phyloP scores from a whole-genome alignment of 2,113 vertebrate genomes.

The Anguilla rostrata region DNA sequence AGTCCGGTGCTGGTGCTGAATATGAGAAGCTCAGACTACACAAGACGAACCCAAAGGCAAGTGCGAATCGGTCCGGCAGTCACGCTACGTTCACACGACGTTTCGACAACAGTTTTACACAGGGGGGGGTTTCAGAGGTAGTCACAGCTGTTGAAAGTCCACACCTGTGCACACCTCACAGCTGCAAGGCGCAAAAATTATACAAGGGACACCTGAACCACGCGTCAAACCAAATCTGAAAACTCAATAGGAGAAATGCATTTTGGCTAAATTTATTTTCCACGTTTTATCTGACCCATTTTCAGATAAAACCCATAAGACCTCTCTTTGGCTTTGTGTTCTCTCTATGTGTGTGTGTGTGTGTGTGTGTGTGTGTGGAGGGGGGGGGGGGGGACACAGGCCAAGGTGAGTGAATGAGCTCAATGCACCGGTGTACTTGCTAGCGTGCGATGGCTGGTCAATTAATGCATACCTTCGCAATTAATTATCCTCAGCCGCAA shows the following conservation, averaged over 20 bases:
- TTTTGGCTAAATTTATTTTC: not conserved
- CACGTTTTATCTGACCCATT: not conserved
- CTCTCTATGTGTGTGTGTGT: no score
- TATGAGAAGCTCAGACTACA: not conserved
- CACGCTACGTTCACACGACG: not conserved
- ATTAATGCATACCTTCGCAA: slow-evolving; percentile 27
- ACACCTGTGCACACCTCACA: not conserved
- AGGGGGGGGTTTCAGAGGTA: not conserved
- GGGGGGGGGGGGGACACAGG: not conserved
- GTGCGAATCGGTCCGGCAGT: not conserved
- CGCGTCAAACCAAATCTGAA: not conserved
- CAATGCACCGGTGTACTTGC: not conserved
- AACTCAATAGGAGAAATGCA: not conserved
- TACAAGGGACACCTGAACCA: not conserved
- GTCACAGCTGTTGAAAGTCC: not conserved
- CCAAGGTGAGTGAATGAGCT: not conserved
- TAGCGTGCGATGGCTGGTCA: not conserved
- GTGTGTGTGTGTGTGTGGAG: no score
- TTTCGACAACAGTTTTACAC: not conserved
- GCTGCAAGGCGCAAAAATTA: not conserved
- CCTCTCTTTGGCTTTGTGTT: no score
- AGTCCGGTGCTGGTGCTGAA: not conserved
- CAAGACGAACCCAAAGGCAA: not conserved
- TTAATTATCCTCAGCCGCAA: slow-evolving; percentile 12
- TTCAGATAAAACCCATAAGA: not conserved